A percentile compares a stretch with the other conserved stretches of the same genome.
phyloP scores from a whole-genome alignment of 2,888 invertebrate genomes.

The Dryobotodes eremita region DNA sequence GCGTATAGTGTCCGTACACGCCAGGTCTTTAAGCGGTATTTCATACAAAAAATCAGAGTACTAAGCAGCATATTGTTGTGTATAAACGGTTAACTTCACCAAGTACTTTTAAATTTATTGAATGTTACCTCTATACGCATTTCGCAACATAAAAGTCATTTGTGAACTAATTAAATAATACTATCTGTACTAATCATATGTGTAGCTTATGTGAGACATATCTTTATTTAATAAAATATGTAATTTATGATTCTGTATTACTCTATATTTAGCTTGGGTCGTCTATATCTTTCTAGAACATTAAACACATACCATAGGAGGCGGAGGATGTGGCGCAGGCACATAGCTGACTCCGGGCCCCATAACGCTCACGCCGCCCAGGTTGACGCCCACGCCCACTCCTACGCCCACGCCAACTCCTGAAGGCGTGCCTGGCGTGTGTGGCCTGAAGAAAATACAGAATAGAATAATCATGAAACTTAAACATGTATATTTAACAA shows the following conservation, averaged over 20 bases:
- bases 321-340: constrained; percentile 87
- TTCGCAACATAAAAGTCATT: background rate
- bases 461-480: background rate
- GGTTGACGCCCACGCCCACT: constrained; percentile 82
- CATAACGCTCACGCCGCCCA: constrained; percentile 86
- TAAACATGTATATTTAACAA: background rate
- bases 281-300: background rate
- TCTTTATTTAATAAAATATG: background rate
- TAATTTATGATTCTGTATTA: background rate
- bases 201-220: background rate
- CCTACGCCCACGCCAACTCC: constrained; percentile 76
- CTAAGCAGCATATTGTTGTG: background rate
- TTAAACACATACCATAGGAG: constrained; percentile 80
- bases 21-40: too few relatives aligned
- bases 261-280: background rate
- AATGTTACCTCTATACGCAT: background rate
- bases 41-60: background rate
- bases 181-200: background rate
- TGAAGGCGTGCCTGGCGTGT: constrained; percentile 95
- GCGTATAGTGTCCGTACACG: background rate
- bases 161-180: background rate
- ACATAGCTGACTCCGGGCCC: constrained; percentile 89
- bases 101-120: background rate
- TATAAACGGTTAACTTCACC: background rate
- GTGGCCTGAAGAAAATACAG: constrained; percentile 90